A percentile compares a stretch with the other conserved stretches of the same genome.
Conservation (phyloP, 1,140 invertebrate genomes). For the Coelopa frigida region DNA sequence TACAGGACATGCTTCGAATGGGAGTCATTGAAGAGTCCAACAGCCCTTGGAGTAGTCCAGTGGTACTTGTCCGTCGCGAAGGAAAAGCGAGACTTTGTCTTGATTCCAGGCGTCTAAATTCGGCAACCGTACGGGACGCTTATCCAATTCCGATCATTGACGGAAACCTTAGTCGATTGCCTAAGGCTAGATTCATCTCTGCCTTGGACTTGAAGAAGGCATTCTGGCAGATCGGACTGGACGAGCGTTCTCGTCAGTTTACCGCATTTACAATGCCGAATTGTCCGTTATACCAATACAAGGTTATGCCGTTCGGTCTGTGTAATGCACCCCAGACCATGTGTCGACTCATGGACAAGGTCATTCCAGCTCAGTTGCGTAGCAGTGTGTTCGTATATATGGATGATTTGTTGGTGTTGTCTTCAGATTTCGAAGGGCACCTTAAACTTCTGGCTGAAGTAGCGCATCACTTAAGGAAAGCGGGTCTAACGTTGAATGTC, state of each 20-base stretch:
- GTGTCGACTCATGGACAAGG: slow-evolving; percentile 9
- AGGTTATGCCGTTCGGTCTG: slow-evolving; percentile 22
- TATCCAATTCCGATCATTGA: slow-evolving; percentile 25
- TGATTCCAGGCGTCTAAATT: slow-evolving; percentile 39
- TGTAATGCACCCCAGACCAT: slow-evolving; percentile 9
- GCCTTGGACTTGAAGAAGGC: slow-evolving; percentile 8
- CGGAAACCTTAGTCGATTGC: slow-evolving; percentile 28
- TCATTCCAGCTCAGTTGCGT: slow-evolving; percentile 3
- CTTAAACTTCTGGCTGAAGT: slow-evolving; percentile 20
- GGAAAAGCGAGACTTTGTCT: slow-evolving; percentile 29
- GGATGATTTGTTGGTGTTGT: slow-evolving; percentile 38
- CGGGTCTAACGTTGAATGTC: slow-evolving; percentile 19
- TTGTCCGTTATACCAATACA: slow-evolving; percentile 24
- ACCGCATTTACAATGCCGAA: slow-evolving; percentile 37
- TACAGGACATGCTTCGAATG: no score
- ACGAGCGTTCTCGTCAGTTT: slow-evolving; percentile 21
- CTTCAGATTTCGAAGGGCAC: slow-evolving; percentile 38
- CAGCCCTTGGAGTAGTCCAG: slow-evolving; percentile 8
- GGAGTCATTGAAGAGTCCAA: no score
- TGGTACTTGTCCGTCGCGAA: slow-evolving; percentile 6
- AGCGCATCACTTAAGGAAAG: slow-evolving; percentile 12
- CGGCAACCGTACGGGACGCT: slow-evolving; percentile 34
- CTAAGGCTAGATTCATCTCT: slow-evolving; percentile 22
- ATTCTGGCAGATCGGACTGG: slow-evolving; percentile 23
- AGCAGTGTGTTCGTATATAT: slow-evolving; percentile 13